Evolutionary conservation across 2,797 vertebrate species (phyloP), one percentile per base, ranked within the genome.

Genomic region (Semotilus atromaculatus): DNA sequence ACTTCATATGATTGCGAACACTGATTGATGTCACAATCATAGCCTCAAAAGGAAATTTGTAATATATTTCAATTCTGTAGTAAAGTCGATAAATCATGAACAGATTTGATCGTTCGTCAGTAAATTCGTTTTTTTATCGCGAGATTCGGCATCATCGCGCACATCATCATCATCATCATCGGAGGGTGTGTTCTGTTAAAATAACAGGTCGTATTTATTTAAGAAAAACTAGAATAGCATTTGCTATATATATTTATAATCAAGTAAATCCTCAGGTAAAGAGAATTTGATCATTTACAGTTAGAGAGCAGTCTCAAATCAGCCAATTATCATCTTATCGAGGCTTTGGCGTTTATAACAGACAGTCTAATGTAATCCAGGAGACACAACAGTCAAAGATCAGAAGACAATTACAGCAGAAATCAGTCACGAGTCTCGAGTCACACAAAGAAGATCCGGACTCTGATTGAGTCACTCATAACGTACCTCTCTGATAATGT

Each of bases 401-500:
- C 31, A 75, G 11, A 13, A 43, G 68, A 26, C 23, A 8, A 13
- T 71, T 3, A 71, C 7, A 26, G 16, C 45, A 31, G n/a, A 66
- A 72, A 55, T 13, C 23, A n/a, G 4, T 53, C 62, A 51, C 53
- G 5, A 53, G 73, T 38, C 51, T 8, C 51, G 58, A 53, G 55
- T 43, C 55, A 3, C 14, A 62, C 53, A 26, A 43, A 78, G n/a
- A 18, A 73, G 48, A 58, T 19, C 31, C 14, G 38, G 23, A 5
- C 7, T 2, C 18, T 16, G 58, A 66, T 1, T 2, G 21, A 48
- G 23, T 74, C 21, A 95, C 26, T 64, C 60, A 3, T n/a, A 16
- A 0, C 45, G 45, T 48, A 64, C 95, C 94, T 96, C 95, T 68
- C 90, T 91, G 9, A 95, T 96, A 1, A 96, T 91, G 89, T 90